Conservation (phyloP, 2,888 invertebrate species). For the Pachliopta kotzebuea region DNA sequence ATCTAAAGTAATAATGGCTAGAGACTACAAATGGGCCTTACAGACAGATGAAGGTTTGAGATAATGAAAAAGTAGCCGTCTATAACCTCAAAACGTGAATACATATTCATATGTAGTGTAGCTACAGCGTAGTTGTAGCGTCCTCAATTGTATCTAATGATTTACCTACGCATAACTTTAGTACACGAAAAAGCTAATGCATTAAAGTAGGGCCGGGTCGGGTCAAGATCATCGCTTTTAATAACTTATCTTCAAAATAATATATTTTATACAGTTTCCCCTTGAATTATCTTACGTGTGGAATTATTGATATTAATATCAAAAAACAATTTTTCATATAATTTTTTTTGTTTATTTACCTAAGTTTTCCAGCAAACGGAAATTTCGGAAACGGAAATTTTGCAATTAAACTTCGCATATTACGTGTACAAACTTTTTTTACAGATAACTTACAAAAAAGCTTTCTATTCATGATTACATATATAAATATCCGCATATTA, state of each 20-base stretch:
- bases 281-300: too few relatives aligned
- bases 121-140: background rate
- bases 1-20: background rate
- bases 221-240: constrained; percentile 29
- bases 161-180: constrained; percentile 14
- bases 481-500: too few relatives aligned
- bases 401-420: too few relatives aligned
- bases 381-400: too few relatives aligned
- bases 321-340: too few relatives aligned
- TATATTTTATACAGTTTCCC: background rate
- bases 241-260: constrained; percentile 1
- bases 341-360: too few relatives aligned
- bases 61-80: constrained; percentile 1
- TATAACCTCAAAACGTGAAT: constrained; percentile 10
- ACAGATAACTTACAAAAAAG: too few relatives aligned
- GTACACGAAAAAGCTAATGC: constrained; percentile 13
- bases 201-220: constrained; percentile 29
- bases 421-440: too few relatives aligned
- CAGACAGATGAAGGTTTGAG: constrained; percentile 8
- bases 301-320: too few relatives aligned
- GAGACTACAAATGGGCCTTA: background rate
- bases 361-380: too few relatives aligned
- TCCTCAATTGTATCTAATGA: constrained; percentile 18
- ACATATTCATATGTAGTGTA: background rate
- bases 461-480: too few relatives aligned